These are phyloP conservation scores for Nomada hirtipes DNA, from an alignment of 2,888 invertebrate species.

Conservation along the genomic window DNA sequence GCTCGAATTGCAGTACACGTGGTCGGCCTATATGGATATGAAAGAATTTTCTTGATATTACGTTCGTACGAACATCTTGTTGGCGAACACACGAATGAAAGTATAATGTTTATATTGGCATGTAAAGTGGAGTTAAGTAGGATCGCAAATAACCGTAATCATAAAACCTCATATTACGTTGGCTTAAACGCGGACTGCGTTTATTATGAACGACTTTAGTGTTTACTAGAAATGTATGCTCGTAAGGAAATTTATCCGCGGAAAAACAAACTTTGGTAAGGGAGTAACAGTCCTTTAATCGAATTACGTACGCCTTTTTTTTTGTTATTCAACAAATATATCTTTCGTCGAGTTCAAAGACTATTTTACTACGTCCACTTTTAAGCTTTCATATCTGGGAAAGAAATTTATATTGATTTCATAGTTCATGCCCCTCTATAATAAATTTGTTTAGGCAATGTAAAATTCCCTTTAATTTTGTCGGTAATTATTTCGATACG, in stretches of 20 bases:
- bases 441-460: too few relatives aligned
- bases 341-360: background rate
- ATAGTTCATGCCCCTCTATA: background rate
- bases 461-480: too few relatives aligned
- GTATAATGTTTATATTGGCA: conserved; percentile 57
- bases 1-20: background rate
- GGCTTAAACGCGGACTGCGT: conserved; percentile 48
- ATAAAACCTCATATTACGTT: conserved; percentile 52
- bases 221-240: conserved; percentile 50
- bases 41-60: background rate
- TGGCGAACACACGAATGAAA: conserved; percentile 35
- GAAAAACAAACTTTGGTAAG: conserved; percentile 31
- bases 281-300: background rate
- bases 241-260: conserved; percentile 23
- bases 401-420: background rate
- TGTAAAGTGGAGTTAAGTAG: conserved; percentile 60
- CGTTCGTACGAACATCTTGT: conserved; percentile 8
- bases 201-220: conserved; percentile 49
- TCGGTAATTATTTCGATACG: background rate
- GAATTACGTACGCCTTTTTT: background rate
- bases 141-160: conserved; percentile 57
- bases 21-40: background rate
- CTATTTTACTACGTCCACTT: too few relatives aligned
- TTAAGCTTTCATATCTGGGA: too few relatives aligned
- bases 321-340: background rate